Evolutionary conservation across 2,888 invertebrate genomes (phyloP), one percentile per base, ranked within the genome.

Genomic region (Papilio demoleus): DNA sequence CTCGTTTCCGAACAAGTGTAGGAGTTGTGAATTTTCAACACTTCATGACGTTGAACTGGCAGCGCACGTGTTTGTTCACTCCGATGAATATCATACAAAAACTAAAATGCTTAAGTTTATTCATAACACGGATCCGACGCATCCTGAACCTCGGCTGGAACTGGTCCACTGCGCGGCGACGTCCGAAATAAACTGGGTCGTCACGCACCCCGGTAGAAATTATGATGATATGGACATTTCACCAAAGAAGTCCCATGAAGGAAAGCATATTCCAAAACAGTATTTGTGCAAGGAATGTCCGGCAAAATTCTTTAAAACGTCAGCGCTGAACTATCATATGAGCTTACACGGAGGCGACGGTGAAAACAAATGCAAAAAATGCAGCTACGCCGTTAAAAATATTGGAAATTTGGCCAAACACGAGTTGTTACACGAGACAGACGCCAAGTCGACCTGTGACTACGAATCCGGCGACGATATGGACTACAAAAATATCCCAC

Each of bases 31-130:
- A 62, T 97, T 96, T 85, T 95, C 96, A 0, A 95, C 96, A 0
- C 90, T 94, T 1, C 95, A 96, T 74, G 95, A 95, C 73, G 93
- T 93, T 11, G 95, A 96, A 77, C 87, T 97, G 36, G 85, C 93
- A 50, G 93, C 95, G 0, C 97, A 97, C 82, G 91, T 93, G 22
- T 93, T 93, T 73, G 96, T 97, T 0, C 97, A 97, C 81, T 94
- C 95, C 0, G 94, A 94, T 58, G 96, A 96, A 78, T 97, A 97
- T 83, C 96, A 97, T 81, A 95, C 96, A 34, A 94, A 96, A 81
- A 96, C 96, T 8, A 95, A 94, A 79, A 94, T 94, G 79, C 87
- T 97, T 19, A 94, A 95, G 73, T 93, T 93, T 42, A 90, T 94
- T 72, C 95, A 96, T 78, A 93, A 93, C 40, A 93, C 94, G 36